Conservation (phyloP, 1,140 invertebrate genomes). For the Notospermus geniculatus region DNA sequence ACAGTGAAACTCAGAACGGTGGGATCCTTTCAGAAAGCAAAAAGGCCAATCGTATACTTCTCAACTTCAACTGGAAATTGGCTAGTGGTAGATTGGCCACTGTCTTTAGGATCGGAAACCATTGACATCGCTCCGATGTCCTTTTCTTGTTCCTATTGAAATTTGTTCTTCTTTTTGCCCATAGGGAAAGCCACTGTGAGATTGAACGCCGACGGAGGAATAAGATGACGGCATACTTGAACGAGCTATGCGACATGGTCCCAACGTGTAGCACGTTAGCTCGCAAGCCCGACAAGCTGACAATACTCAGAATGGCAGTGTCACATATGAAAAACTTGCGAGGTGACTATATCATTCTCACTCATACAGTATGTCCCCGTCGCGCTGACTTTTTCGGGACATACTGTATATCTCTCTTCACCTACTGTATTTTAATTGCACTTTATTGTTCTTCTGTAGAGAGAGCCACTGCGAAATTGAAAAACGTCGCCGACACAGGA, state of each 20-base stretch:
- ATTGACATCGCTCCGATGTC: too few relatives aligned
- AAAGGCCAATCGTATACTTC: too few relatives aligned
- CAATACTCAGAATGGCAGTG: slow-evolving; percentile 98
- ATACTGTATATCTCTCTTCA: slow-evolving; percentile 1
- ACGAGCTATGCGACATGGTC: slow-evolving; percentile 99
- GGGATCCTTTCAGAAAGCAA: too few relatives aligned
- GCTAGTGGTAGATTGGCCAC: too few relatives aligned
- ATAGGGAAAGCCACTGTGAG: slow-evolving; percentile 97
- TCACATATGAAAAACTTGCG: slow-evolving; percentile 97
- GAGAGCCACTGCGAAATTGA: slow-evolving; percentile 99
- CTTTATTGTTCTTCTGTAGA: slow-evolving; percentile 60
- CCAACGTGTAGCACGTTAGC: slow-evolving; percentile 96
- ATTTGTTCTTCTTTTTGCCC: too few relatives aligned
- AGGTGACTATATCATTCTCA: slow-evolving; percentile 60
- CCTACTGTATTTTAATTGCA: background rate
- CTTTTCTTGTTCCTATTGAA: too few relatives aligned
- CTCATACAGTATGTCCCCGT: background rate
- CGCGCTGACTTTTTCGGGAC: background rate
- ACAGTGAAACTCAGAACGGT: too few relatives aligned
- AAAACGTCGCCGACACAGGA: slow-evolving; percentile 92
- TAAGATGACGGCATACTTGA: slow-evolving; percentile 99
- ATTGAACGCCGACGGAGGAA: slow-evolving; percentile 96
- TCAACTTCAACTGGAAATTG: too few relatives aligned
- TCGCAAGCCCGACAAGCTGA: slow-evolving; percentile 98
- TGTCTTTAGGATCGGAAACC: too few relatives aligned